phyloP scores from a whole-genome alignment of 2,888 invertebrate genomes.

The Orthonychiurus folsomi region DNA sequence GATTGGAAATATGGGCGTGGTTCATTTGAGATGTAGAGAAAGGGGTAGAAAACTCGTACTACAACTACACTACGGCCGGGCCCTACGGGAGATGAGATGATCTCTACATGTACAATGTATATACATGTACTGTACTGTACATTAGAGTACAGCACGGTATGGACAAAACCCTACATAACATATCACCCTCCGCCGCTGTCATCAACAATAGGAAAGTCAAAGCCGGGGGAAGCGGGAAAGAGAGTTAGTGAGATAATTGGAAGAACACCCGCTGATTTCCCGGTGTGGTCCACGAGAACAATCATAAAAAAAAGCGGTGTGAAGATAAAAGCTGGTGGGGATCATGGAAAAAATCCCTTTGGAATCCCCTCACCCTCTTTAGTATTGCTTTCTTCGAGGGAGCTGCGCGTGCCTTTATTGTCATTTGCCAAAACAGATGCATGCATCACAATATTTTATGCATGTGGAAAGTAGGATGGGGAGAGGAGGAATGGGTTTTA shows the following conservation, averaged over 20 bases:
- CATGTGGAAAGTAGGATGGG: background rate
- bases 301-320: constrained; percentile 17
- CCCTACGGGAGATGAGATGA: no score
- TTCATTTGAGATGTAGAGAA: no score
- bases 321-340: constrained; percentile 23
- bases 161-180: no score
- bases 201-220: constrained; percentile 10
- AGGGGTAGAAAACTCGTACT: no score
- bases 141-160: no score
- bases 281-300: constrained; percentile 10
- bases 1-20: no score
- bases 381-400: background rate
- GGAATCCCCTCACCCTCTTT: constrained; percentile 3
- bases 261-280: constrained; percentile 40
- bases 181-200: no score
- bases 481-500: background rate
- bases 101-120: no score
- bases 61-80: no score
- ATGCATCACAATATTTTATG: background rate
- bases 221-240: constrained; percentile 10
- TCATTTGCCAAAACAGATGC: background rate
- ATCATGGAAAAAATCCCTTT: constrained; percentile 36
- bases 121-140: no score
- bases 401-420: background rate
- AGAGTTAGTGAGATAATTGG: constrained; percentile 39